Evolutionary conservation across 2,113 vertebrate genomes (phyloP), one percentile per base, ranked within the genome.

Genomic region (Phylloscopus trochiloides): DNA sequence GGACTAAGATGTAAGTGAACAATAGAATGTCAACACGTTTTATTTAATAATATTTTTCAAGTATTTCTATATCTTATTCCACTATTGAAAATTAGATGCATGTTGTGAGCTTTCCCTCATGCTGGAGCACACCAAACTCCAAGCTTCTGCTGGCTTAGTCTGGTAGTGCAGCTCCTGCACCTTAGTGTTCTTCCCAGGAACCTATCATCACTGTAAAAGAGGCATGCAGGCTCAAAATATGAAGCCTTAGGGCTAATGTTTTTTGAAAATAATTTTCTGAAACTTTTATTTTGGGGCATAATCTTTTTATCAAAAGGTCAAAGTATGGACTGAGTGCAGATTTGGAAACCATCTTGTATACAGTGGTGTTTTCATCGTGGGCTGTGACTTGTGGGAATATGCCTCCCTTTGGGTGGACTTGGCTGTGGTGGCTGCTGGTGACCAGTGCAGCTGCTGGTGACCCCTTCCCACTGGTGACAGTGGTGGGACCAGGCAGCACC

Each of bases 401-500:
- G 40, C 3, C 16, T 28, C 4, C 1, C 5, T 9, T 36, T 25
- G 21, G 0, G 21, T 24, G 12, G 17, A 16, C 36, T 3, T 61
- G 16, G 12, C 54, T 55, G 45, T 3, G 1, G 17, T 20, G 9
- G n/a, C 24, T 52, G 28, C 40, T 40, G 40, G 40, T 40, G 40
- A 40, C 40, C 51, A 12, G 31, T 16, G 31, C 17, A 82, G 42
- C 61, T 10, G 10, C 40, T 9, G 42, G 14, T 4, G 10, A 26
- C 5, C 9, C 18, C 22, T 68, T 73, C 15, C n/a, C 15, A 2
- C 59, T 57, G 50, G 7, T 47, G 29, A 21, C 15, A 47, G 47
- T 67, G 32, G 4, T 81, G 52, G 29, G 26, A 57, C 31, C 16
- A 70, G 71, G 17, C 6, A 34, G 34, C 34, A 34, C 34, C 74